phyloP scores from a whole-genome alignment of 2,888 invertebrate genomes.

The Lycaena phlaeas region DNA sequence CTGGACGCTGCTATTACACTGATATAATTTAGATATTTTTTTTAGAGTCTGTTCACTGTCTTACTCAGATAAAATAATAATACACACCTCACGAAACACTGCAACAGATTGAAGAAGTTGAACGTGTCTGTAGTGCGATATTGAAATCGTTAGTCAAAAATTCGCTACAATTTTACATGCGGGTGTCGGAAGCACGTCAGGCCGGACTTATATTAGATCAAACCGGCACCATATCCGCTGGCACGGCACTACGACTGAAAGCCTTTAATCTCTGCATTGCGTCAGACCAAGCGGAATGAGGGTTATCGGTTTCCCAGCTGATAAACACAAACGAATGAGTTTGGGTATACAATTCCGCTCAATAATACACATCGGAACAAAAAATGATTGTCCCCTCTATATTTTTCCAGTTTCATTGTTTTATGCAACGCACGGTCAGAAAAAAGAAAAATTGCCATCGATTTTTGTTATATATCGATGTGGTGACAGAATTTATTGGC shows the following conservation, averaged over 20 bases:
- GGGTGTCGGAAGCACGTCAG: slow-evolving; percentile 37
- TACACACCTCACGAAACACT: too few relatives aligned
- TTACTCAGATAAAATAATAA: too few relatives aligned
- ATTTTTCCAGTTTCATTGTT: slow-evolving; percentile 36
- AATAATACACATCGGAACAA: slow-evolving; percentile 51
- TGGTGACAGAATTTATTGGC: slow-evolving; percentile 45
- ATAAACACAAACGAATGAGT: slow-evolving; percentile 65
- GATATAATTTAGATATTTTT: too few relatives aligned
- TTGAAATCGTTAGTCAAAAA: slow-evolving; percentile 19
- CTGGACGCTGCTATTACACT: too few relatives aligned
- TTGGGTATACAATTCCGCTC: slow-evolving; percentile 39
- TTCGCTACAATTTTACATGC: slow-evolving; percentile 37
- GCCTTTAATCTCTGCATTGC: slow-evolving; percentile 69
- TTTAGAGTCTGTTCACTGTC: too few relatives aligned
- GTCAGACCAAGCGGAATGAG: slow-evolving; percentile 63
- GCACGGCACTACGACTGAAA: slow-evolving; percentile 50
- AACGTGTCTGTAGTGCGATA: neutral
- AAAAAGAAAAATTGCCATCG: slow-evolving; percentile 39
- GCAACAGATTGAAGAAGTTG: too few relatives aligned
- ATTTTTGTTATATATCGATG: slow-evolving; percentile 46
- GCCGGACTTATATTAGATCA: slow-evolving; percentile 52
- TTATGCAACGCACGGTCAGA: slow-evolving; percentile 27
- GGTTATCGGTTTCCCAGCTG: slow-evolving; percentile 62
- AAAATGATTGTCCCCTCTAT: slow-evolving; percentile 53
- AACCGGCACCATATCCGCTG: slow-evolving; percentile 42